Base-by-base conservation (phyloP, 2,797 vertebrate genomes). In the Gymnocypris eckloni region DNA sequence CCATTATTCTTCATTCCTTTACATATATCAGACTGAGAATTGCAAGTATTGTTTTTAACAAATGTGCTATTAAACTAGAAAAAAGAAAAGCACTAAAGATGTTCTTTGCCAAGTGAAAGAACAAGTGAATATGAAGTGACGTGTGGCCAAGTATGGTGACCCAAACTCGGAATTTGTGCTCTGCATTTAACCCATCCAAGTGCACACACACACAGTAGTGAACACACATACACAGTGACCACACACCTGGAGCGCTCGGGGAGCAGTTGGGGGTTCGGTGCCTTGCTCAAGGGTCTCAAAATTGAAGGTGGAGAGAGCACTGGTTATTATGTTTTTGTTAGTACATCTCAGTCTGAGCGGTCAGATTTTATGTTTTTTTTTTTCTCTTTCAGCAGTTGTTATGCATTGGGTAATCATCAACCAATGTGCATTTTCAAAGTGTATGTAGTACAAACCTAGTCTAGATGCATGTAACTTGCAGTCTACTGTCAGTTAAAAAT, bases 51-150 rank as follows among this genome's bases (percentile, higher is more conserved):
- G 10, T 11, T 9, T 37, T 59, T 16, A 1, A 4, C 22, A 50
- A 73, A 59, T 56, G 75, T 41, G 20, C 52, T 59, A n/a, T n/a
- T 78, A 41, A 78, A 71, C 11, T 43, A 25, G 69, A 71, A 71
- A n/a, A 8, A 43, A 43, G 1, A 22, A 43, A 20, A 71, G 43
- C 10, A n/a, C 1, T 71, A 71, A 64, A 64, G 25, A 28, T 71
- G 41, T 45, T 5, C 41, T 71, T n/a, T 45, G 69, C 39, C 28
- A 33, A 33, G 28, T 33, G 28, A n/a, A 59, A 22, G 54, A 64
- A 64, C 9, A 33, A 33, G 33, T 33, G 33, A 33, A 33, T 33
- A 33, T 33, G 33, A 33, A 33, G 33, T 33, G 3, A 33, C 33
- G 33, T 33, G 33, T 33, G 33, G 33, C 33, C 33, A 33, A 33